A percentile compares a stretch with the other conserved stretches of the same genome.
These are phyloP conservation scores for Pteropus rufus DNA, from an alignment of 2,797 vertebrate genomes.

Conservation along the genomic window DNA sequence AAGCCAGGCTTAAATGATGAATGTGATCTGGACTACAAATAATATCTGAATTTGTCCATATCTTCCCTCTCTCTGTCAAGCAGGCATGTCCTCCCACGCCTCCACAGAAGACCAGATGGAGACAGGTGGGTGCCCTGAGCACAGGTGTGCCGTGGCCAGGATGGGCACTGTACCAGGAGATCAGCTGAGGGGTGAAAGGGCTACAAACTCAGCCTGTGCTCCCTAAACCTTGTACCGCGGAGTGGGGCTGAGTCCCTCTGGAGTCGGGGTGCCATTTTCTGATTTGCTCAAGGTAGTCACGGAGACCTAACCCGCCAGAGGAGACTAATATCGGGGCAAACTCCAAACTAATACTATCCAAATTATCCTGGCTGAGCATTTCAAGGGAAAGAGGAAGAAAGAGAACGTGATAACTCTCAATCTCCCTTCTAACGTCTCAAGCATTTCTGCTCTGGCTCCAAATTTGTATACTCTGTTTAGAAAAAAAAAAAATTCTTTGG, in stretches of 20 bases:
- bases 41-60: neutral
- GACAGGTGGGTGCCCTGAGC: rapidly evolving
- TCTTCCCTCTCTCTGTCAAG: neutral
- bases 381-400: neutral
- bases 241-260: neutral
- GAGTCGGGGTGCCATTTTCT: neutral
- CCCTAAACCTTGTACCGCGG: neutral
- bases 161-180: neutral
- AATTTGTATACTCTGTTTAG: neutral
- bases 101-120: neutral
- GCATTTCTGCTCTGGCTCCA: neutral
- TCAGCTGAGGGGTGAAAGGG: neutral
- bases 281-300: neutral
- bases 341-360: neutral
- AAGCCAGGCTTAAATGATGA: neutral
- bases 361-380: no score
- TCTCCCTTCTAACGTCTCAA: neutral
- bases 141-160: neutral
- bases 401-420: neutral
- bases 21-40: neutral
- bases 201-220: neutral
- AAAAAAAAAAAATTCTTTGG: neutral
- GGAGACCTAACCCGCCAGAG: neutral
- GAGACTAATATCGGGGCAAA: neutral
- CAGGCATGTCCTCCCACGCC: neutral